Conservation (phyloP, 1,140 invertebrate genomes). For the Psix sp. region DNA sequence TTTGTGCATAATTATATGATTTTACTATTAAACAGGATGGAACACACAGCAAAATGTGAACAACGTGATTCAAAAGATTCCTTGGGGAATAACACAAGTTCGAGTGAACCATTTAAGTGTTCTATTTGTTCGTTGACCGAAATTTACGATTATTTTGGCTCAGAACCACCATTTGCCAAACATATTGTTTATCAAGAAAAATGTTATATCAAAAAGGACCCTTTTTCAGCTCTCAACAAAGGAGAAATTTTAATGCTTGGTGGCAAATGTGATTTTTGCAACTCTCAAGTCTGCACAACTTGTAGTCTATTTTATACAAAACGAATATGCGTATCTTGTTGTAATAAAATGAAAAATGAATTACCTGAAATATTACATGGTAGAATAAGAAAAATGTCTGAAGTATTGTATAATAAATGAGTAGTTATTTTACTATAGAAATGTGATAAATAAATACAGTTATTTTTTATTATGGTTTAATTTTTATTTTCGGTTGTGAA, state of each 20-base stretch:
- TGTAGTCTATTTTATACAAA: slow-evolving; percentile 89
- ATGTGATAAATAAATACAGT: too few relatives aligned
- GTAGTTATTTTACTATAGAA: too few relatives aligned
- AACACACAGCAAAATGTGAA: too few relatives aligned
- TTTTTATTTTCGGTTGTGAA: too few relatives aligned
- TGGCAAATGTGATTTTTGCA: slow-evolving; percentile 84
- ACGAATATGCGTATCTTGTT: slow-evolving; percentile 85
- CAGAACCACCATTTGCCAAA: slow-evolving; percentile 82
- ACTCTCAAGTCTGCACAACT: slow-evolving; percentile 83
- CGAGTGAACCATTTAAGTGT: slow-evolving; percentile 80
- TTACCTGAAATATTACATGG: slow-evolving; percentile 82
- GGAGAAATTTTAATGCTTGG: slow-evolving; percentile 85
- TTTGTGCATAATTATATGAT: too few relatives aligned
- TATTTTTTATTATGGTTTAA: too few relatives aligned
- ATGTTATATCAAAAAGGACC: slow-evolving; percentile 89
- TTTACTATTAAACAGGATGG: too few relatives aligned
- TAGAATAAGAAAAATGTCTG: slow-evolving; percentile 63
- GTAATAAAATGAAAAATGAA: slow-evolving; percentile 76
- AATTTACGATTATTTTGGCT: slow-evolving; percentile 85
- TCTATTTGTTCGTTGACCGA: slow-evolving; percentile 81
- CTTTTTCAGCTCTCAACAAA: slow-evolving; percentile 83
- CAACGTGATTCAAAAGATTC: slow-evolving; percentile 13
- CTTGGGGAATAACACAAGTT: slow-evolving; percentile 16
- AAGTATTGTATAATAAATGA: slow-evolving; percentile 15
- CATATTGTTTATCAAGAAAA: slow-evolving; percentile 81